A percentile compares a stretch with the other conserved stretches of the same genome.
Evolutionary conservation across 2,113 vertebrate species (phyloP).

Genomic region (Sylvietta virens): DNA sequence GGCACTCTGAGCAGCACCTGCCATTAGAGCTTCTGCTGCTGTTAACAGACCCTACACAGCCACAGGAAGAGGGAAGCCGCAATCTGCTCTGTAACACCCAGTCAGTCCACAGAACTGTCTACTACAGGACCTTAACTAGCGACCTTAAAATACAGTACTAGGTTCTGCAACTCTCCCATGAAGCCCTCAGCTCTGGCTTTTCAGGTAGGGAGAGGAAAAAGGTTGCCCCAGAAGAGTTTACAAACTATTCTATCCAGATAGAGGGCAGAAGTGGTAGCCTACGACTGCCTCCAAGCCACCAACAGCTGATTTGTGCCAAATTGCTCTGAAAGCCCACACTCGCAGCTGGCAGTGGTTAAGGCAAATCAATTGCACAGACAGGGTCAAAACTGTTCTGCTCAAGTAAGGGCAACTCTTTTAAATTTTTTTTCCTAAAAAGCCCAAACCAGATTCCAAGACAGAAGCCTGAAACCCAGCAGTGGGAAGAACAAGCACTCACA

Average conservation of each 20-base stretch:
- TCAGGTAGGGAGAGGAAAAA: neutral
- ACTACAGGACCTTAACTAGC: neutral
- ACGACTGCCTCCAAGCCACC: neutral
- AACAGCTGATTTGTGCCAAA: neutral
- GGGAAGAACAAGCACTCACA: neutral
- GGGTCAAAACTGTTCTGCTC: neutral
- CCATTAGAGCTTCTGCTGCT: neutral
- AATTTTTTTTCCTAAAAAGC: constrained; percentile 20
- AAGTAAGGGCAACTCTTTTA: neutral
- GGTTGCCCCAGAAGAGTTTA: neutral
- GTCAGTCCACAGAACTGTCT: neutral
- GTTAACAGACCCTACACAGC: neutral
- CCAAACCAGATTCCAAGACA: neutral
- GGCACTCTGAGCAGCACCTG: neutral
- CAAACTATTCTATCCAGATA: neutral
- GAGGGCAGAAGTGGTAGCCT: neutral
- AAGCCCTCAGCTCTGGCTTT: neutral
- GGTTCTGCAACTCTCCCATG: neutral
- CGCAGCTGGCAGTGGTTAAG: neutral
- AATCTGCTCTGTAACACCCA: neutral
- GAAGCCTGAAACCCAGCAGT: neutral
- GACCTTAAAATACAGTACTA: neutral
- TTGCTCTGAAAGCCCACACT: neutral
- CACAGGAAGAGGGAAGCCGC: neutral
- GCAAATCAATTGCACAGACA: neutral